Conservation (phyloP, 2,888 invertebrate species). For the Synergus japonicus region DNA sequence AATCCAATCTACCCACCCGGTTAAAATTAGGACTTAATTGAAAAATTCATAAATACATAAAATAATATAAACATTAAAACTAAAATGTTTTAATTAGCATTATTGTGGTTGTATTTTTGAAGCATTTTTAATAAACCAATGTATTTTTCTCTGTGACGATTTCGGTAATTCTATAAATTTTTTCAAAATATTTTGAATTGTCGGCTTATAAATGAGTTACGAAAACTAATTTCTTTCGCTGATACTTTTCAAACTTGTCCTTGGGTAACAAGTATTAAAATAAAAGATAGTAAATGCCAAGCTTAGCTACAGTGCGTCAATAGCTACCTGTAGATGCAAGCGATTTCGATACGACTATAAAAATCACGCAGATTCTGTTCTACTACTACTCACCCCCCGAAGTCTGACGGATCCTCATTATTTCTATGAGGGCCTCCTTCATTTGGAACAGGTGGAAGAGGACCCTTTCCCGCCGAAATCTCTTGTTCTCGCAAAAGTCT, state of each 20-base stretch:
- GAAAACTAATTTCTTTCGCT: slow-evolving; percentile 4
- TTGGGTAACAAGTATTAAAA: slow-evolving; percentile 48
- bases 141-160: background rate
- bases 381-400: slow-evolving; percentile 80
- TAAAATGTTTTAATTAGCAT: slow-evolving; percentile 9
- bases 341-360: slow-evolving; percentile 54
- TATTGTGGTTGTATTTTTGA: background rate
- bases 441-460: slow-evolving; percentile 71
- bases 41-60: background rate
- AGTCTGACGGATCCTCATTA: slow-evolving; percentile 78
- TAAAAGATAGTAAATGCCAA: slow-evolving; percentile 68
- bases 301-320: slow-evolving; percentile 69
- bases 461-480: slow-evolving; percentile 75
- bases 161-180: background rate
- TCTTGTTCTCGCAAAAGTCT: slow-evolving; percentile 89
- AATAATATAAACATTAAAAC: slow-evolving; percentile 1
- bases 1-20: background rate
- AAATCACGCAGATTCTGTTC: slow-evolving; percentile 57
- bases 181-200: background rate
- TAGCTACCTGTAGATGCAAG: slow-evolving; percentile 65
- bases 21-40: slow-evolving; percentile 3
- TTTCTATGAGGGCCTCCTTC: slow-evolving; percentile 74
- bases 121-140: background rate
- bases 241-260: slow-evolving; percentile 8
- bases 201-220: background rate